Base-by-base conservation (phyloP, 1,140 invertebrate species). In the Drosophila bocki region DNA sequence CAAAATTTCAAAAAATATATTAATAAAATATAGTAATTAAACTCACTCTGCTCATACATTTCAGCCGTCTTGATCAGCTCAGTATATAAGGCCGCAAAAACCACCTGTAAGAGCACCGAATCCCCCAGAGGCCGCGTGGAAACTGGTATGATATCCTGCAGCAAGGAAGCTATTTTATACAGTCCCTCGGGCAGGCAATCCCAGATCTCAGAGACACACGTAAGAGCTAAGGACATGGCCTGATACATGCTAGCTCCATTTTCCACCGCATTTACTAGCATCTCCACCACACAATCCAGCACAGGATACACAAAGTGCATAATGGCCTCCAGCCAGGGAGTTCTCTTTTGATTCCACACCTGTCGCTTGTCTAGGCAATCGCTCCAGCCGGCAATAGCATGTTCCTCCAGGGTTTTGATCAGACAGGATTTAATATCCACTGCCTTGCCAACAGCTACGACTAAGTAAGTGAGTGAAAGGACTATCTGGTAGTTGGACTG, bases 331-430 rank as follows among this genome's bases (percentile, higher is more conserved):
- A 96, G 92, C 96, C 96, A 97, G 0, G 96, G 94, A 32, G 96
- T 96, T 32, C 95, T 93, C 35, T 95, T 94, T 83, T 96, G 95
- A 92, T 96, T 96, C 96, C 96, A 97, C 2, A 97, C 96, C 94
- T 97, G 95, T 71, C 95, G 93, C 84, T 95, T 95, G 88, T 96
- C 95, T 45, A 97, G 93, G 82, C 95, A 95, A 64, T 94, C 94
- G 2, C 94, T 94, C 96, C 96, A 96, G 19, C 94, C 93, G 5
- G 76, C 61, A 39, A 93, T 91, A 54, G 94, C 93, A 68, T 94
- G 94, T 45, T 94, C 92, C 76, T 95, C 95, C 9, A 97, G 93
- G 0, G 94, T 93, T 62, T 95, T 94, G 42, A 96, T 94, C 6
- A 97, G 85, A 12, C 95, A 94, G 0, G 93, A 92, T 22, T 94